Conservation (phyloP, 2,113 vertebrate species). For the Axis porcinus region DNA sequence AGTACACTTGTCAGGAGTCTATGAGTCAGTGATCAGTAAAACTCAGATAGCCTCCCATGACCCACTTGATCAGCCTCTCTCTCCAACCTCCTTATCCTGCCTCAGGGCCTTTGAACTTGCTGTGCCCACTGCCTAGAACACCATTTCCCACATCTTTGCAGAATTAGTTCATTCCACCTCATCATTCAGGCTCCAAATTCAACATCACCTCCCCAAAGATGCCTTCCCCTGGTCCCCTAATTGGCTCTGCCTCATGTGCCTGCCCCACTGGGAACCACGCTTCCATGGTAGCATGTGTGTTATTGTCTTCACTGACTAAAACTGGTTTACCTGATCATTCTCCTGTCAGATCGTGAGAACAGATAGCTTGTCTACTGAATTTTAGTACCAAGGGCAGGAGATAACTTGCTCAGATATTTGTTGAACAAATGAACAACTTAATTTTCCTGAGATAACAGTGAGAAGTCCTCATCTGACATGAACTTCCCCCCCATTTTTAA, state of each 20-base stretch:
- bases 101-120: not conserved
- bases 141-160: not conserved
- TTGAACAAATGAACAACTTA: not conserved
- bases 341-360: rapidly evolving
- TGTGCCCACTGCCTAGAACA: rapidly evolving
- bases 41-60: not conserved
- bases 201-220: not conserved
- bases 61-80: not conserved
- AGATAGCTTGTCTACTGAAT: rapidly evolving
- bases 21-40: not conserved
- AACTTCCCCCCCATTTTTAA: not conserved
- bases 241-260: rapidly evolving
- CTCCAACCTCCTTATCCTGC: not conserved
- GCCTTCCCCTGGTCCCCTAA: not conserved
- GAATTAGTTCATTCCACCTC: not conserved
- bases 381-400: not conserved
- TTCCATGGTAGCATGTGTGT: rapidly evolving
- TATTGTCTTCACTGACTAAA: rapidly evolving
- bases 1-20: not conserved
- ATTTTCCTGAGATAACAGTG: not conserved
- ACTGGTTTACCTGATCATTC: rapidly evolving
- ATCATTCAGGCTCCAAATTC: not conserved
- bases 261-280: rapidly evolving
- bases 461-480: not conserved
- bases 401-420: rapidly evolving